Conservation (phyloP, 2,888 invertebrate genomes). For the Chironomus tentans region DNA sequence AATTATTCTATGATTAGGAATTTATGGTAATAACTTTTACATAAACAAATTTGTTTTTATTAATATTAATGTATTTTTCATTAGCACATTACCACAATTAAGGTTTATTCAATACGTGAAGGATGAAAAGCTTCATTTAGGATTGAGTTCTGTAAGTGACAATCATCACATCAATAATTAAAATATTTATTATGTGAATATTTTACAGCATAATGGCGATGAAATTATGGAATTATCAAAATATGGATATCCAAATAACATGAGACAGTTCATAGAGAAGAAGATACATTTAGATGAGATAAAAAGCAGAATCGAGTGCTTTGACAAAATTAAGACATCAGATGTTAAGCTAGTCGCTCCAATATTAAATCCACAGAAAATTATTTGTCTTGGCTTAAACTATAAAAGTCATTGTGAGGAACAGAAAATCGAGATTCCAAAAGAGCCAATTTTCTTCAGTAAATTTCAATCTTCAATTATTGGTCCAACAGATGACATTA, state of each 20-base stretch:
- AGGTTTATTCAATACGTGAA: conserved; percentile 62
- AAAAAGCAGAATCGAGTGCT: conserved; percentile 31
- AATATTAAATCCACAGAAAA: conserved; percentile 69
- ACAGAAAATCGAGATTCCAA: conserved; percentile 62
- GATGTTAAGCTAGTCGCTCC: conserved; percentile 50
- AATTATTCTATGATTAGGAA: too few species aligned
- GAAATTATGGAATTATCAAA: conserved; percentile 54
- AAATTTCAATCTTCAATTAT: conserved; percentile 74
- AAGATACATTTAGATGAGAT: conserved; percentile 36
- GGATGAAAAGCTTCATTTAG: conserved; percentile 54
- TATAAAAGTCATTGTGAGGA: conserved; percentile 79
- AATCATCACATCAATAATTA: too few species aligned
- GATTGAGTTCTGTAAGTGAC: conserved; percentile 48
- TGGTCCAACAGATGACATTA: conserved; percentile 61
- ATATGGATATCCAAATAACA: conserved; percentile 38
- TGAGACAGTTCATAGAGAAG: conserved; percentile 44
- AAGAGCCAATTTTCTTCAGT: conserved; percentile 76
- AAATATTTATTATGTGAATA: too few species aligned
- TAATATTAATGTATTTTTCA: neutral
- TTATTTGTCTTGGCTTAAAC: conserved; percentile 77
- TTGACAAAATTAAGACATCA: conserved; percentile 29
- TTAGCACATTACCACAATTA: conserved; percentile 42
- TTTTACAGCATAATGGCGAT: conserved; percentile 43
- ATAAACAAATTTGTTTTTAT: neutral
- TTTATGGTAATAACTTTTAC: neutral